Conservation (phyloP, 2,888 invertebrate species). For the Dicranocentrus wangi region DNA sequence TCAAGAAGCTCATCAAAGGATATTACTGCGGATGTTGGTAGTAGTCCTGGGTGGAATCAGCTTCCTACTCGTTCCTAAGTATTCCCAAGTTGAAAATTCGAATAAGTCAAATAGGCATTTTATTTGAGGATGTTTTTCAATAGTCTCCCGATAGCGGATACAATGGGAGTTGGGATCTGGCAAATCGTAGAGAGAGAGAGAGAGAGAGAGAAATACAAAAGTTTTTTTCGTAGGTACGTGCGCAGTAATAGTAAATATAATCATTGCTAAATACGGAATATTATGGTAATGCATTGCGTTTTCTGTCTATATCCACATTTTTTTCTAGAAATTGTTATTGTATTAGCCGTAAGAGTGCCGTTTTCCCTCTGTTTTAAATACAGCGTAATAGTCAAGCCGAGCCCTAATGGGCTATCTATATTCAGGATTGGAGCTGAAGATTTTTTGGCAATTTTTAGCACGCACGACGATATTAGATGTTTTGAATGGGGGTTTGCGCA, state of each 20-base stretch:
- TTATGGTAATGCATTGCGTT: neutral
- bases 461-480: slow-evolving; percentile 62
- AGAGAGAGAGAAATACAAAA: no score
- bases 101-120: no score
- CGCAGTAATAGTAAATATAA: no score
- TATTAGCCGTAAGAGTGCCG: slow-evolving; percentile 27
- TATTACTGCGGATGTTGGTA: neutral
- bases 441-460: slow-evolving; percentile 67
- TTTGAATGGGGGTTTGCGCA: slow-evolving; percentile 49
- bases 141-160: no score
- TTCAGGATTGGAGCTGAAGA: slow-evolving; percentile 48
- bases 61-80: no score
- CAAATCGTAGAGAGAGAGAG: no score
- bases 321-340: slow-evolving; percentile 30
- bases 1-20: slow-evolving; percentile 8
- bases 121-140: no score
- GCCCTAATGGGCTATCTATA: slow-evolving; percentile 58
- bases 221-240: no score
- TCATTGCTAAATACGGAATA: slow-evolving; percentile 1
- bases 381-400: no score
- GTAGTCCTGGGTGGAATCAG: neutral
- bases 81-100: no score
- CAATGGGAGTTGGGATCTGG: no score
- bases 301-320: slow-evolving; percentile 42
- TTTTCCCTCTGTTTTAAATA: slow-evolving; percentile 11